Conservation (phyloP, 2,113 vertebrate genomes). For the Dasyornis broadbenti region DNA sequence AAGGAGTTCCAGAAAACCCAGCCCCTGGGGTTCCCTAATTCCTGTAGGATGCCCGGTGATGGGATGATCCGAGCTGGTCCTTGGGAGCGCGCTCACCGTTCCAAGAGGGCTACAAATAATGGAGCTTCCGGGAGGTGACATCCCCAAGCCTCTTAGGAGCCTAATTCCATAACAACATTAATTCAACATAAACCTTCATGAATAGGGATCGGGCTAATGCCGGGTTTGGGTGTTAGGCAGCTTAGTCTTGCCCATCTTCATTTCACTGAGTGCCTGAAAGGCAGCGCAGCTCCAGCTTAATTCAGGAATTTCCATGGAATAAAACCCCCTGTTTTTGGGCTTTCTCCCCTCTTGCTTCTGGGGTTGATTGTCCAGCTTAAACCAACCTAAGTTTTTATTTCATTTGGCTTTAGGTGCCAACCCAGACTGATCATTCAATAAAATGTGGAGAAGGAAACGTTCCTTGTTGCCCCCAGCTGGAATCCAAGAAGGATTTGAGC, state of each 20-base stretch:
- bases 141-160: conserved; percentile 57
- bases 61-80: neutral
- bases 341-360: neutral
- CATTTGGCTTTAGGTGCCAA: neutral
- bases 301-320: neutral
- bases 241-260: conserved; percentile 57
- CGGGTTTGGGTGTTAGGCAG: conserved; percentile 23
- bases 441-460: neutral
- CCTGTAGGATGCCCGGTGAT: no score
- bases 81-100: neutral
- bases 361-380: neutral
- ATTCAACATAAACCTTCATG: conserved; percentile 45
- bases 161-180: conserved; percentile 48
- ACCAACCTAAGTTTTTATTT: neutral
- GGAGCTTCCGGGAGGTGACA: conserved; percentile 14
- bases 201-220: conserved; percentile 49
- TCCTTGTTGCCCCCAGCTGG: neutral
- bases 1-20: neutral
- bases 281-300: neutral
- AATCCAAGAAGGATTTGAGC: neutral
- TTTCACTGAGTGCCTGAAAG: conserved; percentile 18
- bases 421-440: neutral
- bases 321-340: neutral
- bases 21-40: neutral
- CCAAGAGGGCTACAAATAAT: neutral